phyloP scores from a whole-genome alignment of 2,888 invertebrate genomes.

The Temnothorax ravouxi region DNA sequence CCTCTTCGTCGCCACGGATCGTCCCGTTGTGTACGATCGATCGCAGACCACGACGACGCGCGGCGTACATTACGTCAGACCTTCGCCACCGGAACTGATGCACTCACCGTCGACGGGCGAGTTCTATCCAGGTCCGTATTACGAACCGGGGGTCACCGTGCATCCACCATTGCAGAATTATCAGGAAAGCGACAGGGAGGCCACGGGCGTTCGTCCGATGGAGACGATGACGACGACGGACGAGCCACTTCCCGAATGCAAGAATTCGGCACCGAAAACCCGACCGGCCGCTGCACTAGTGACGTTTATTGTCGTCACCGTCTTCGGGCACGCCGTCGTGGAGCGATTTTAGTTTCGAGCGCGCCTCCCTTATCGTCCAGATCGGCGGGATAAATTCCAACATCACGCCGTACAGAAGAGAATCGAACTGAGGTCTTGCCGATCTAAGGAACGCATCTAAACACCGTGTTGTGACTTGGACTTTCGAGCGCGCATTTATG shows the following conservation, averaged over 20 bases:
- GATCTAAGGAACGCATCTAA: not conserved
- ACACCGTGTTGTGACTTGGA: slow-evolving; percentile 37
- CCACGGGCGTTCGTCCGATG: not conserved
- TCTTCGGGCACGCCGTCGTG: slow-evolving; percentile 22
- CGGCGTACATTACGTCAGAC: slow-evolving; percentile 9
- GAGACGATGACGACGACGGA: slow-evolving; percentile 67
- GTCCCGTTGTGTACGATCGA: not conserved
- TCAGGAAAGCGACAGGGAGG: not conserved
- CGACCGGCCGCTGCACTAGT: not conserved
- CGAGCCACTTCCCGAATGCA: slow-evolving; percentile 63
- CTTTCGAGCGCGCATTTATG: slow-evolving; percentile 61
- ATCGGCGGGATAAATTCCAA: slow-evolving; percentile 3
- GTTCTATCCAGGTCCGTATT: slow-evolving; percentile 48
- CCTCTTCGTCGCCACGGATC: not conserved
- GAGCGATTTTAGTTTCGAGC: slow-evolving; percentile 39
- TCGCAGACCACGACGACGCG: not conserved
- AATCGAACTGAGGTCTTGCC: not conserved
- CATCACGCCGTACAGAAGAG: not conserved
- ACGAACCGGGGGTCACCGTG: slow-evolving; percentile 52
- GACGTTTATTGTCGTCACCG: not conserved
- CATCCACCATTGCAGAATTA: slow-evolving; percentile 41
- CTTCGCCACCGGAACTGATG: slow-evolving; percentile 22
- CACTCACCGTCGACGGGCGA: slow-evolving; percentile 31
- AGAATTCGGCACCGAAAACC: slow-evolving; percentile 7
- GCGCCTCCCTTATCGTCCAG: not conserved